These are phyloP conservation scores for Lanistes nyassanus DNA, from an alignment of 1,140 invertebrate genomes.

Conservation along the genomic window DNA sequence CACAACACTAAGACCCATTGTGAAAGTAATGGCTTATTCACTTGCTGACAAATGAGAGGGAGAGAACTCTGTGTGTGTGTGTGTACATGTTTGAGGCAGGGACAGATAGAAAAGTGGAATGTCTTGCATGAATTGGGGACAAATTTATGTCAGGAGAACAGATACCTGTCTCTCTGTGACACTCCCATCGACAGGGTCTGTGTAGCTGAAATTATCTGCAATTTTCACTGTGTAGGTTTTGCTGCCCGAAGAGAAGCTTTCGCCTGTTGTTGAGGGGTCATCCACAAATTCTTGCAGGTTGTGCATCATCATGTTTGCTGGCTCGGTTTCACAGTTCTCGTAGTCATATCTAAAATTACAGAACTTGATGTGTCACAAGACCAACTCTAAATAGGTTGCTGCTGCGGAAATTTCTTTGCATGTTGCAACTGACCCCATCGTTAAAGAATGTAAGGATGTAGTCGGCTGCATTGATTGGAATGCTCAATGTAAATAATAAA, in stretches of 20 bases:
- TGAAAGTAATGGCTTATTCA: too few relatives aligned
- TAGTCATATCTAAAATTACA: slow-evolving; percentile 85
- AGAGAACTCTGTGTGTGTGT: background rate
- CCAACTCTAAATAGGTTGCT: background rate
- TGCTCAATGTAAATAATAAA: too few relatives aligned
- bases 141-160: background rate
- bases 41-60: background rate
- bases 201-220: slow-evolving; percentile 93
- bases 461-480: too few relatives aligned
- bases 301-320: slow-evolving; percentile 87
- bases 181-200: slow-evolving; percentile 92
- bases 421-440: background rate
- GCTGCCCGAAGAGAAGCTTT: slow-evolving; percentile 66
- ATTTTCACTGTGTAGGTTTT: slow-evolving; percentile 77
- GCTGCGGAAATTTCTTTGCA: background rate
- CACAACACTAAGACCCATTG: too few relatives aligned
- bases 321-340: slow-evolving; percentile 90
- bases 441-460: too few relatives aligned
- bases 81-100: too few relatives aligned
- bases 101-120: too few relatives aligned
- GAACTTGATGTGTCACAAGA: background rate
- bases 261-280: slow-evolving; percentile 76
- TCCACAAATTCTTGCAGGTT: slow-evolving; percentile 78
- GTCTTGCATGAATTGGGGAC: too few relatives aligned
- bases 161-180: slow-evolving; percentile 86